phyloP scores from a whole-genome alignment of 2,888 invertebrate genomes.

The Drosophila falleni region DNA sequence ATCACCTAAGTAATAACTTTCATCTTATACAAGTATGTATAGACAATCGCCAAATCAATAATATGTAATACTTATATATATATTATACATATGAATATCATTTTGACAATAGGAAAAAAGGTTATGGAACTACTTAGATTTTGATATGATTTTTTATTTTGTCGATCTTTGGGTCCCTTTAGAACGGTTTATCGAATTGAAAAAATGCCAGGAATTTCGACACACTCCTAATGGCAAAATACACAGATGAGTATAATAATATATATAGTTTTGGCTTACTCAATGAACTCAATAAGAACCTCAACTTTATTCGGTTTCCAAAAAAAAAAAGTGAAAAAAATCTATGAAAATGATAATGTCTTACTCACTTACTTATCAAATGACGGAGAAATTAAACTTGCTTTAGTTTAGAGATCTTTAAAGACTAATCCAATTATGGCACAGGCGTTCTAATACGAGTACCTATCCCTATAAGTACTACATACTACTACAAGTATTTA shows the following conservation, averaged over 20 bases:
- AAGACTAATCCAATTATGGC: constrained; percentile 34
- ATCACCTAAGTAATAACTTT: neutral
- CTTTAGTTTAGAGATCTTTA: constrained; percentile 45
- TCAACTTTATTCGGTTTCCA: constrained; percentile 74
- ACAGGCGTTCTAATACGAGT: constrained; percentile 25
- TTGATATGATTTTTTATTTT: constrained; percentile 42
- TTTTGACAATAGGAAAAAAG: constrained; percentile 62
- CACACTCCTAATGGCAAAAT: constrained; percentile 21
- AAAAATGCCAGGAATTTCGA: constrained; percentile 32
- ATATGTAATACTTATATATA: constrained; percentile 13
- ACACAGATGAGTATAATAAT: constrained; percentile 16
- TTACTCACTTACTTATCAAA: constrained; percentile 34
- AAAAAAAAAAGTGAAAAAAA: constrained; percentile 19
- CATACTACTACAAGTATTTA: constrained; percentile 10
- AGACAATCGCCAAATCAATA: constrained; percentile 60
- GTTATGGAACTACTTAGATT: constrained; percentile 42
- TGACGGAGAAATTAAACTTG: constrained; percentile 37
- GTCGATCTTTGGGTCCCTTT: constrained; percentile 30
- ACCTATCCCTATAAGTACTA: constrained; percentile 22
- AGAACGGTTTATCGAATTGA: constrained; percentile 34
- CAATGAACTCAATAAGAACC: constrained; percentile 63
- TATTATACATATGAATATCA: constrained; percentile 46
- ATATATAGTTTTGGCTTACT: constrained; percentile 59
- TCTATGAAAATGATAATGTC: constrained; percentile 32
- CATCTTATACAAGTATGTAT: constrained; percentile 51